Percentiles rank a stretch among this genome's conserved stretches.
phyloP scores from a whole-genome alignment of 2,888 invertebrate genomes.

The Tinea pellionella region DNA sequence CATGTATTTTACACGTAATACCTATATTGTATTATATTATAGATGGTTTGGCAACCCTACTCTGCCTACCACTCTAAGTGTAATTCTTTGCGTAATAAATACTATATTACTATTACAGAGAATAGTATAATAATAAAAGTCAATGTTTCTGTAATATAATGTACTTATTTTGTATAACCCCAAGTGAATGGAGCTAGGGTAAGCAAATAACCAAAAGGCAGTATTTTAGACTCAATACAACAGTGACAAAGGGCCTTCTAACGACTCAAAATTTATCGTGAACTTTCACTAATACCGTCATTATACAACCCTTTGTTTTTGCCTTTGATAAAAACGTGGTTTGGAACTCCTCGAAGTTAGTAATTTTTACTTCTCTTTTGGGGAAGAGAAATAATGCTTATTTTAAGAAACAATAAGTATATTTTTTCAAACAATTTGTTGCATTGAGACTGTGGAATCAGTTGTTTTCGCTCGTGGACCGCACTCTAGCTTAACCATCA shows the following conservation, averaged over 20 bases:
- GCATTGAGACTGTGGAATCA: no score
- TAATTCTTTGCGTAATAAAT: no score
- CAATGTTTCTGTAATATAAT: not conserved
- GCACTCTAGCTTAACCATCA: no score
- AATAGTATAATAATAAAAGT: not conserved
- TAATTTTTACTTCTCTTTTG: conserved; percentile 53
- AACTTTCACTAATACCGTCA: conserved; percentile 66
- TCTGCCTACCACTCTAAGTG: no score
- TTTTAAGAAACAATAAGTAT: no score
- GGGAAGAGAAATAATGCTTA: not conserved
- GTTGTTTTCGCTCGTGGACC: no score
- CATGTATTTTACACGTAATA: no score
- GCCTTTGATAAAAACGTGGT: conserved; percentile 58
- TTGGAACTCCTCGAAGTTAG: conserved; percentile 44
- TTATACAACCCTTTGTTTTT: conserved; percentile 65
- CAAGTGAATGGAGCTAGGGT: not conserved
- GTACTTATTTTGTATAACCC: not conserved
- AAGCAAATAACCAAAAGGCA: not conserved
- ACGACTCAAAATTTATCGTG: conserved; percentile 62
- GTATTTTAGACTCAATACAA: conserved; percentile 19
- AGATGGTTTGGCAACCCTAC: no score
- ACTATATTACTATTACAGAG: no score
- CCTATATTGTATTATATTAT: no score
- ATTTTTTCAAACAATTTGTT: no score
- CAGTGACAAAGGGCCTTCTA: conserved; percentile 55